Conservation (phyloP, 1,140 invertebrate genomes). For the Mercenaria mercenaria region DNA sequence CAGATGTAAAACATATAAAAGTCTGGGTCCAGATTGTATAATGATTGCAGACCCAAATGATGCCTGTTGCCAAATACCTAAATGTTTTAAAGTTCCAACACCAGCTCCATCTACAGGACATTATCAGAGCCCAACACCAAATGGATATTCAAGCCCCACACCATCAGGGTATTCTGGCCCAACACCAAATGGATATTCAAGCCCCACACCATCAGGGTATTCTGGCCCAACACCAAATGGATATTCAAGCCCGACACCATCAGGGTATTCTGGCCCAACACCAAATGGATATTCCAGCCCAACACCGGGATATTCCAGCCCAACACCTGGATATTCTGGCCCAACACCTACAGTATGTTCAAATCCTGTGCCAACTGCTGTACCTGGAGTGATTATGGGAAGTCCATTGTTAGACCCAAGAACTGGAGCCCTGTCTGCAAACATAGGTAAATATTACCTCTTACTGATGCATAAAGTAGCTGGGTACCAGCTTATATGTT, state of each 20-base stretch:
- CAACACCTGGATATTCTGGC: neutral
- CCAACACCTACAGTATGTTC: slow-evolving; percentile 20
- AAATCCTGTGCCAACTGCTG: slow-evolving; percentile 64
- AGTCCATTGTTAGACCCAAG: slow-evolving; percentile 64
- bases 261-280: slow-evolving; percentile 53
- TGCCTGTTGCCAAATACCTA: slow-evolving; percentile 74
- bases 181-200: neutral
- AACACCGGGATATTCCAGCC: neutral
- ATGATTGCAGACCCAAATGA: slow-evolving; percentile 73
- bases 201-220: neutral
- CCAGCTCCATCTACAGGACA: slow-evolving; percentile 62
- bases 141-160: neutral
- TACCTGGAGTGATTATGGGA: slow-evolving; percentile 71
- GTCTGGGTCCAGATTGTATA: slow-evolving; percentile 66
- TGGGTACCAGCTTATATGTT: no score
- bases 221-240: slow-evolving; percentile 49
- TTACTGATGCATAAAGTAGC: no score
- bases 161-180: slow-evolving; percentile 55
- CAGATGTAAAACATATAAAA: slow-evolving; percentile 74
- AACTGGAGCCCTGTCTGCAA: slow-evolving; percentile 53
- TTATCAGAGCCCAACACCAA: slow-evolving; percentile 45
- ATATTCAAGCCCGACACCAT: neutral
- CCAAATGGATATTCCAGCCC: neutral
- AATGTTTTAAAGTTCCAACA: slow-evolving; percentile 71
- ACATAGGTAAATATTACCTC: slow-evolving; percentile 55